Evolutionary conservation across 53 echinoderm and acorn worm species (phyloP), one percentile per base, ranked within the genome.

Genomic region (Zoroaster sp.): DNA sequence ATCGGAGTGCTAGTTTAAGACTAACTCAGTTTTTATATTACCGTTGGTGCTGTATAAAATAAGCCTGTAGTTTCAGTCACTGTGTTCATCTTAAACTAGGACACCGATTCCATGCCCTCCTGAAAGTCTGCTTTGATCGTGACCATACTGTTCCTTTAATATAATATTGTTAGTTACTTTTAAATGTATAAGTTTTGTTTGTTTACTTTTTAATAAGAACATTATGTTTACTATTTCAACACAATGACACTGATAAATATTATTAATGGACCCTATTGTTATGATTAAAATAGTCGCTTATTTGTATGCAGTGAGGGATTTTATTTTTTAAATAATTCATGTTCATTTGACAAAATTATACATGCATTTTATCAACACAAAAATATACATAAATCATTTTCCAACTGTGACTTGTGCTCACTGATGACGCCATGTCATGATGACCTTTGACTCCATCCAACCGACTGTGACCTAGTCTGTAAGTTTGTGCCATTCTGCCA

Each of bases 401-500:
- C 51, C 36, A 47, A 36, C 21, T 85, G 51, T 52, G 21, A 45
- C 14, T 44, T 23, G 28, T 44, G 28, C 63, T 59, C 28, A 59
- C 9, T 21, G 54, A 17, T 49, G 85, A 34, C 47, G 71, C 70
- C 71, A 35, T 49, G 44, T 36, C n/a, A n/a, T n/a, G n/a, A 5
- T 70, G 85, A 71, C 85, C 51, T 83, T 68, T 83, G 83, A 43
- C 45, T 66, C 30, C 30, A 0, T 40, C 9, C 28, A n/a, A 9
- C 37, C 38, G 17, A 46, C 35, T 14, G 15, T 7, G 55, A 39
- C 5, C 77, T 93, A 97, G 70, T 97, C 99, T 52, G 96, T 94
- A 72, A 99, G 87, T 69, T 96, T 96, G 71, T 99, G 99, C 99
- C 99, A 99, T 41, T 96, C 99, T 15, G 99, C 99, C 73, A 99